Base-by-base conservation (phyloP, 2,888 invertebrate species). In the Folsomia candida region DNA sequence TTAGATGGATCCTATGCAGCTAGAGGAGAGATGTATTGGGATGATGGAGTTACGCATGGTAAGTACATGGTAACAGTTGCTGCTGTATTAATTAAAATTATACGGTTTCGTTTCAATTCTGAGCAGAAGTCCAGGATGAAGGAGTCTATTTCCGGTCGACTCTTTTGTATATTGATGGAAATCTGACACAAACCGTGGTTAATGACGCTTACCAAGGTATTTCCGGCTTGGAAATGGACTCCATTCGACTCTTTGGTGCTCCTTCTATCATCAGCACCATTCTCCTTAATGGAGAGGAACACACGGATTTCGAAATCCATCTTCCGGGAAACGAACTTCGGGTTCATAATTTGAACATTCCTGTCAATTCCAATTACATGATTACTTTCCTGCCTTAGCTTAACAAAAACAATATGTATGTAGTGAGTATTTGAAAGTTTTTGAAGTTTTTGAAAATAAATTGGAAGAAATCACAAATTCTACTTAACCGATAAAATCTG, bases 1-100 rank as follows among this genome's bases (percentile, higher is more conserved):
- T 85, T 89, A 0, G 87, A 89, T 81, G 80, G 83, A 0, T 79
- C 79, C 1, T 83, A 84, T 18, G 80, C 77, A n/a, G 91, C 90
- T 0, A 72, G 65, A 0, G 92, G 92, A 1, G 86, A 88, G 69
- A 83, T 93, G 6, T 91, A 89, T 84, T 92, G 91, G 90, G 93
- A 93, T 81, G 92, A 92, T 79, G 92, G 92, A 0, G 90, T 90
- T 72, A 89, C 89, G 67, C 82, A 90, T 75, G 76, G 47, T 47
- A 47, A 47, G 47, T 11, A 47, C 9, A n/a, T n/a, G n/a, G n/a
- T n/a, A n/a, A n/a, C n/a, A n/a, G n/a, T n/a, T n/a, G n/a, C n/a
- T n/a, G n/a, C n/a, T n/a, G n/a, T n/a, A n/a, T n/a, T n/a, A n/a
- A n/a, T n/a, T n/a, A n/a, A n/a, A n/a, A n/a, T n/a, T n/a, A n/a